These are phyloP conservation scores for Heterochromis multidens DNA, from an alignment of 2,113 vertebrate genomes.

Conservation along the genomic window DNA sequence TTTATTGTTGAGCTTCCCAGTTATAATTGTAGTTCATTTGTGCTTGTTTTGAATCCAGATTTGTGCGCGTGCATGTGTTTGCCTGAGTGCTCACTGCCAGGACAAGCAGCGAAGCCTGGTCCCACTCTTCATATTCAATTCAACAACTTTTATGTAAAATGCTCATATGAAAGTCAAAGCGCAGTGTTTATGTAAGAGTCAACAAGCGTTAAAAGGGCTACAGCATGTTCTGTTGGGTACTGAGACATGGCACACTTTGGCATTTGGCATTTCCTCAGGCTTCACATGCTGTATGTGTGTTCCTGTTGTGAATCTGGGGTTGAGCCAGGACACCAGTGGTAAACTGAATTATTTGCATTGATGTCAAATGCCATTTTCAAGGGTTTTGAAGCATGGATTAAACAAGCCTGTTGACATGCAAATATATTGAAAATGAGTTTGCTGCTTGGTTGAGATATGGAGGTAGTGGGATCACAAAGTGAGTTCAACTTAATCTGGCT, in stretches of 20 bases:
- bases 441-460: neutral
- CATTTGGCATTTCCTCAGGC: slow-evolving; percentile 37
- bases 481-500: neutral
- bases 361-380: neutral
- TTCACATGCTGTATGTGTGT: slow-evolving; percentile 12
- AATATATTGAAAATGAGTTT: neutral
- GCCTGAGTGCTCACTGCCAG: neutral
- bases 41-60: neutral
- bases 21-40: neutral
- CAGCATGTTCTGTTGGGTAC: neutral
- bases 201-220: slow-evolving; percentile 25
- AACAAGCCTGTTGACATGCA: neutral
- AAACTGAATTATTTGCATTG: slow-evolving; percentile 4
- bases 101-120: neutral
- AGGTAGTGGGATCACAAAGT: neutral
- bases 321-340: neutral
- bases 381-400: neutral
- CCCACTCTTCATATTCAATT: slow-evolving; percentile 39
- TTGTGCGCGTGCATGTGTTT: neutral
- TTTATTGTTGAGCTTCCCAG: neutral
- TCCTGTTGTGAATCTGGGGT: slow-evolving; percentile 4
- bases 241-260: slow-evolving; percentile 22
- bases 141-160: slow-evolving; percentile 36
- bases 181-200: slow-evolving; percentile 39
- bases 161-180: slow-evolving; percentile 35